Conservation (phyloP, 2,797 vertebrate genomes). For the Poeciliopsis paucimaculata region DNA sequence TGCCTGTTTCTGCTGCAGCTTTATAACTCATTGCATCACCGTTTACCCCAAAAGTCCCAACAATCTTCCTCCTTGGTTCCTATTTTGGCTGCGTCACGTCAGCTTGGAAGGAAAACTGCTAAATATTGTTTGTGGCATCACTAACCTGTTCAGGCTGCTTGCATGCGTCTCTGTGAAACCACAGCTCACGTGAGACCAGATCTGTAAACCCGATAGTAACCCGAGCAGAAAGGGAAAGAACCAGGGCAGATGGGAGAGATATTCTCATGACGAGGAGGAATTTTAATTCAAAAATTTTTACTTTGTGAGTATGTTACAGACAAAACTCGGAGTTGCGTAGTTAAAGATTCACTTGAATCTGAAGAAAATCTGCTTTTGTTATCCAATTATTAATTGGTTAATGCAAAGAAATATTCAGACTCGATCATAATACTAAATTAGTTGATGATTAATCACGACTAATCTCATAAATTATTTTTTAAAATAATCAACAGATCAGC, state of each 20-base stretch:
- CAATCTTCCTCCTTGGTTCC: neutral
- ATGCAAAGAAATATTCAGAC: neutral
- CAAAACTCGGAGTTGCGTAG: neutral
- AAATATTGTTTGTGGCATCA: neutral
- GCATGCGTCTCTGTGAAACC: conserved; percentile 3
- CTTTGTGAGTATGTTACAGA: neutral
- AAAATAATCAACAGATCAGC: neutral
- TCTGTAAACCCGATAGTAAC: conserved; percentile 14
- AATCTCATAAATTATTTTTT: too few relatives aligned
- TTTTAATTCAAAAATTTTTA: neutral
- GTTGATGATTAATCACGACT: too few relatives aligned
- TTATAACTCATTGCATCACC: neutral
- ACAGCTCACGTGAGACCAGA: conserved; percentile 27
- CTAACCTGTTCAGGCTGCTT: neutral
- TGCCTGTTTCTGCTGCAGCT: neutral
- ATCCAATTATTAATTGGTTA: neutral
- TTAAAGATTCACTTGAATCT: neutral
- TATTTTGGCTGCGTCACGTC: neutral
- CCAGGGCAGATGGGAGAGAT: neutral
- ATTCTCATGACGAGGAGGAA: neutral
- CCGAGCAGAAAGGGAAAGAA: conserved; percentile 9
- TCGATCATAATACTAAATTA: too few relatives aligned
- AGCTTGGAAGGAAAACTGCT: neutral
- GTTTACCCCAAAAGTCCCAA: neutral
- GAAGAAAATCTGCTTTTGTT: neutral